Percentiles rank a stretch among this genome's conserved stretches.
Evolutionary conservation across 2,888 invertebrate species (phyloP).

Genomic region (Megaustenia siamemsis): DNA sequence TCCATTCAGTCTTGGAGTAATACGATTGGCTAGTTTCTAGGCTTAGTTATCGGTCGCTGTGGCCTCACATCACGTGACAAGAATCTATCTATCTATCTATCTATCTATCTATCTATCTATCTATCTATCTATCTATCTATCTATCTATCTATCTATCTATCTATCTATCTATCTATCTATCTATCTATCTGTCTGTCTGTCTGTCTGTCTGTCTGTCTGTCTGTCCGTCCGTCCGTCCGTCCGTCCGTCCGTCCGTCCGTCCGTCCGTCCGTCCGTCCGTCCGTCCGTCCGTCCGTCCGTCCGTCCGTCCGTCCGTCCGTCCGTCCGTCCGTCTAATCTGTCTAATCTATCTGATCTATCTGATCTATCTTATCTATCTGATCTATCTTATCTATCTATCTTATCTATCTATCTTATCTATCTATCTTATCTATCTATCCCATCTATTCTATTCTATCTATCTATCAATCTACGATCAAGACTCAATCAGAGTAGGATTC

Average conservation of each 20-base stretch:
- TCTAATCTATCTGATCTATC: no score
- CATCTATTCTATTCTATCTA: no score
- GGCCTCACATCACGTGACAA: no score
- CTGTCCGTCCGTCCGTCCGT: neutral
- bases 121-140: neutral
- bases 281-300: neutral
- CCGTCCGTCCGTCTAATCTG: neutral
- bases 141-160: neutral
- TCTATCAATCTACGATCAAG: no score
- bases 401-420: no score
- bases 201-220: neutral
- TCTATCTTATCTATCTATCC: no score
- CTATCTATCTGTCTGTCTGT: conserved; percentile 10
- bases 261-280: neutral
- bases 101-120: conserved; percentile 1
- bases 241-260: neutral
- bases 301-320: neutral
- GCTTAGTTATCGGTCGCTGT: no score
- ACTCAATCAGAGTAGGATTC: no score
- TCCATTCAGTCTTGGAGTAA: no score
- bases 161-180: conserved; percentile 15
- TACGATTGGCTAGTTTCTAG: no score
- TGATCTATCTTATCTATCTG: no score
- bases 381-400: no score
- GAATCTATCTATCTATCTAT: neutral